These are phyloP conservation scores for Heliconius hortense DNA, from an alignment of 2,888 invertebrate genomes.

Conservation along the genomic window DNA sequence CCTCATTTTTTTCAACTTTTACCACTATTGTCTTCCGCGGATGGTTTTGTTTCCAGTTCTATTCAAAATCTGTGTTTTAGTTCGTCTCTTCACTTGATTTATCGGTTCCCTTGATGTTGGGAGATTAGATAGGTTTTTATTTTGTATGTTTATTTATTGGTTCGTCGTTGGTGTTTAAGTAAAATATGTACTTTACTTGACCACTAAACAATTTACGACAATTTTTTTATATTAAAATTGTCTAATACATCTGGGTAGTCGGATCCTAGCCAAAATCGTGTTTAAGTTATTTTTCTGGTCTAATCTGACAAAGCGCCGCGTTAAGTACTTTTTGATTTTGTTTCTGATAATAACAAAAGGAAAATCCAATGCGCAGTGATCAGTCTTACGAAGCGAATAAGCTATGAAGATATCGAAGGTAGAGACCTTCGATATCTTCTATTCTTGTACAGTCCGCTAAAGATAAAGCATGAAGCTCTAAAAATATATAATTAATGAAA, in stretches of 20 bases:
- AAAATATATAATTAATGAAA: background rate
- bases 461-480: background rate
- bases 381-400: background rate
- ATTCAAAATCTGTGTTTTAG: slow-evolving; percentile 3
- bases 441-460: background rate
- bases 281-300: background rate
- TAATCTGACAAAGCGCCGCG: background rate
- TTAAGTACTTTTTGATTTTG: no score
- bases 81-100: background rate
- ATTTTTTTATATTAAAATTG: background rate
- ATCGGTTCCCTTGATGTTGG: background rate
- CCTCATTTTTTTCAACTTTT: slow-evolving; percentile 1
- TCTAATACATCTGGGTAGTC: background rate
- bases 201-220: no score
- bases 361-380: background rate
- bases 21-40: slow-evolving; percentile 10
- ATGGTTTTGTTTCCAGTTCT: background rate
- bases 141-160: background rate
- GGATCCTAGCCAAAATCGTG: background rate
- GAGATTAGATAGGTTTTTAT: background rate
- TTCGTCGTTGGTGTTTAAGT: background rate
- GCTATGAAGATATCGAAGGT: background rate
- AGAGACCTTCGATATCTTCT: no score
- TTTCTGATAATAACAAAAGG: background rate
- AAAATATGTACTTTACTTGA: no score